Evolutionary conservation across 2,113 vertebrate genomes (phyloP).

Genomic region (Corydoras sp.): DNA sequence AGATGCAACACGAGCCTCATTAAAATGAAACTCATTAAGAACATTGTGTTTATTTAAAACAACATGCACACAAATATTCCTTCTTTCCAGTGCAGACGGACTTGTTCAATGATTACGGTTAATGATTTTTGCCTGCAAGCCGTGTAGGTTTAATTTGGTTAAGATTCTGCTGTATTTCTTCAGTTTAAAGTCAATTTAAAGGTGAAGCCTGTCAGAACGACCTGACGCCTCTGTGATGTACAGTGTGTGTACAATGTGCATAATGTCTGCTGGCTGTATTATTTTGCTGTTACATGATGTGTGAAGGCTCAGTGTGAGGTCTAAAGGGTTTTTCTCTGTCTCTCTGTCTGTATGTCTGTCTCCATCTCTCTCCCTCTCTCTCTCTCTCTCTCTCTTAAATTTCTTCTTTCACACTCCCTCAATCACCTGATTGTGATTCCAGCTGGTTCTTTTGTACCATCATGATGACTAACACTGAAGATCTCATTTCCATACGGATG

Average conservation of each 20-base stretch:
- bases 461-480: conserved; percentile 23
- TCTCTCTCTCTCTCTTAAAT: not conserved
- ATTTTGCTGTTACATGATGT: not conserved
- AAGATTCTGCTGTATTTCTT: no score
- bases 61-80: no score
- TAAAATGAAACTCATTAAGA: no score
- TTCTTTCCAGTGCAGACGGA: no score
- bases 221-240: not conserved
- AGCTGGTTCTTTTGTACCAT: conserved; percentile 37
- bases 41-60: no score
- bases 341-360: not conserved
- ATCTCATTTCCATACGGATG: conserved; percentile 24
- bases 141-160: no score
- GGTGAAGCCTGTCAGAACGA: not conserved
- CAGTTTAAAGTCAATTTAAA: no score
- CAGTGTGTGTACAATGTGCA: not conserved
- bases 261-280: not conserved
- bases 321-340: not conserved
- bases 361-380: conserved; percentile 1
- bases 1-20: no score
- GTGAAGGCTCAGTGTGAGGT: not conserved
- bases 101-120: no score
- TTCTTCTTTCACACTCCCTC: not conserved
- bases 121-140: no score
- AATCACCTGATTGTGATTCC: conserved; percentile 27